Evolutionary conservation across 2,113 vertebrate species (phyloP).

Genomic region (Micronisus gabar): DNA sequence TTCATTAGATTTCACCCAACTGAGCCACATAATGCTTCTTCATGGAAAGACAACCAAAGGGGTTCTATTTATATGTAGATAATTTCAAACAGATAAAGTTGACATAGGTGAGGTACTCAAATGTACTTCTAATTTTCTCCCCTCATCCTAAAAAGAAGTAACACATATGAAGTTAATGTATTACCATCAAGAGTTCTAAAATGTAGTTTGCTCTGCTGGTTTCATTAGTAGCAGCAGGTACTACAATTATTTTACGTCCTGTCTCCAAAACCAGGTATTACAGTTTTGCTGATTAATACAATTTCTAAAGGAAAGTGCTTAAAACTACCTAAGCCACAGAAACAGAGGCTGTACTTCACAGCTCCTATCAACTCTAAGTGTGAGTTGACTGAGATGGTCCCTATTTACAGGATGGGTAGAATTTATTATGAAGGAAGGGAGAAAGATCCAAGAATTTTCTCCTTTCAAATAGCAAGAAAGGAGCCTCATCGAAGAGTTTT

Average conservation of each 20-base stretch:
- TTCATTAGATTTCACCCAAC: not conserved
- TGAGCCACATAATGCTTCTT: not conserved
- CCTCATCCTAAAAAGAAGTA: not conserved
- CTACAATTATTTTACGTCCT: not conserved
- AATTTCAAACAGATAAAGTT: not conserved
- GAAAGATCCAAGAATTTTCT: not conserved
- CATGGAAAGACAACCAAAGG: not conserved
- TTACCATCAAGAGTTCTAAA: not conserved
- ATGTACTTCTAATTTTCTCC: not conserved
- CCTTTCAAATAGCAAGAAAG: not conserved
- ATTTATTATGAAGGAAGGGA: not conserved
- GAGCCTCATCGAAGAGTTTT: not conserved
- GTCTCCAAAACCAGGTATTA: not conserved
- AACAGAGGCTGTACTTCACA: not conserved
- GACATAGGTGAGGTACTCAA: not conserved
- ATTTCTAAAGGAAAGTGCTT: not conserved
- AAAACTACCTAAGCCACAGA: not conserved
- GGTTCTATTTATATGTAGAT: not conserved
- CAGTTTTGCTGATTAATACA: not conserved
- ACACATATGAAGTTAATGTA: not conserved
- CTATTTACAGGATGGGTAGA: not conserved
- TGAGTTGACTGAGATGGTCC: not conserved
- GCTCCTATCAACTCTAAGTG: not conserved
- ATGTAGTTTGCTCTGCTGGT: not conserved
- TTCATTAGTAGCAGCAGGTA: not conserved